phyloP scores from a whole-genome alignment of 2,888 invertebrate species.

The Heliconius sara region DNA sequence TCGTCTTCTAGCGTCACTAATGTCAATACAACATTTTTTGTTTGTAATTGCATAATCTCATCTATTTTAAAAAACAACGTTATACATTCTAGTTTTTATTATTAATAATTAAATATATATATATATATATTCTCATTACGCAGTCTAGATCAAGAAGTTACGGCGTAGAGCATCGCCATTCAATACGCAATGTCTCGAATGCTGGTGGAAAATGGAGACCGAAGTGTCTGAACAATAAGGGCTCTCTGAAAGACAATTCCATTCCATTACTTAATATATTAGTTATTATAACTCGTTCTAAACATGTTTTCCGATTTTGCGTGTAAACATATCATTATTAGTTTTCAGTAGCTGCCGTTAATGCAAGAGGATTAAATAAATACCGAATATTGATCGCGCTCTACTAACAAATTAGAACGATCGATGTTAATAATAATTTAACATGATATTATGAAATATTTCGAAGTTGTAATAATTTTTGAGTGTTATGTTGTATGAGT shows the following conservation, averaged over 20 bases:
- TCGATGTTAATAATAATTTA: not conserved
- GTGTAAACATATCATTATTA: not conserved
- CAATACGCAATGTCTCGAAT: too few species aligned
- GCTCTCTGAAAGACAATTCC: not conserved
- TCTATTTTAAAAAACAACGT: not conserved
- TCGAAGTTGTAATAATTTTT: conserved; percentile 1
- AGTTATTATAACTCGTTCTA: not conserved
- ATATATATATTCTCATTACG: too few species aligned
- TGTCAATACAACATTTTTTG: not conserved
- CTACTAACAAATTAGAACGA: conserved; percentile 19
- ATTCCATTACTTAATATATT: not conserved
- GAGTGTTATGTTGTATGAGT: not conserved
- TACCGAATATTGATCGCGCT: not conserved
- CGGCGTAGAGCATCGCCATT: too few species aligned
- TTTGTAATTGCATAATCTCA: not conserved
- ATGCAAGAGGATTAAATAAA: not conserved
- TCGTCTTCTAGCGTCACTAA: conserved; percentile 26
- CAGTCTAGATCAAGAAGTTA: too few species aligned
- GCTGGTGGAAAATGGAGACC: too few species aligned
- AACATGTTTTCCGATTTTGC: conserved; percentile 8
- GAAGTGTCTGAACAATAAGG: too few species aligned
- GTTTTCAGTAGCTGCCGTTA: not conserved
- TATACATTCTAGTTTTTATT: not conserved
- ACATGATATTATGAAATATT: not conserved
- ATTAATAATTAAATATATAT: not conserved